Evolutionary conservation across 2,888 invertebrate species (phyloP), one percentile per base, ranked within the genome.

Genomic region (Stenurella melanura): DNA sequence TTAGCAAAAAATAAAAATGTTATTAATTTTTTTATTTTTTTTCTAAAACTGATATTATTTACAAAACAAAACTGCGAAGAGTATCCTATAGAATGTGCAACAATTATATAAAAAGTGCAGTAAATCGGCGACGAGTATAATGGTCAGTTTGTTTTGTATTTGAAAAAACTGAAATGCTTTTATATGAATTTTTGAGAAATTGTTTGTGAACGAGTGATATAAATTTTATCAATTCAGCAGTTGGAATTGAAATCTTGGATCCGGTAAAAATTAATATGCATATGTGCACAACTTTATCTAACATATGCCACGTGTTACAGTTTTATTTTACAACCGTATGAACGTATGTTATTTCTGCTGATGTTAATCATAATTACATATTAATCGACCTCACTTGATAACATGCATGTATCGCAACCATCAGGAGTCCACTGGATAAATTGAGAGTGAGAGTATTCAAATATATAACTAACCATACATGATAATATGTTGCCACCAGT

Each of bases 331-430:
- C 54, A 67, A 54, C 67, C 21, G 67, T 56, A 67, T 17, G 50
- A 26, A 30, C 67, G 54, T 67, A 67, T 67, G 67, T 67, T 54
- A 38, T 67, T 66, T 42, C 18, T 34, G 21, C 67, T 67, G 67
- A 67, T 67, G 54, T 21, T 54, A 54, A 67, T 67, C 67, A 67
- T 67, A 67, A 67, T 67, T 67, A 30, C 67, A 67, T 67, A 67
- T 67, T 67, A 67, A 67, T 54, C 17, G 54, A 18, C 12, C 66
- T 50, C 18, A 50, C 67, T 67, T 42, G 21, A 19, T n/a, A 5
- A 50, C n/a, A n/a, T 15, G 50, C n/a, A 50, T 10, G 19, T 21
- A 18, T 66, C 34, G 64, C 7, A 21, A 26, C 50, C 67, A 54
- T 54, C 67, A 54, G 67, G 10, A 21, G 12, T 67, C 50, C 54